Percentiles rank a stretch among this genome's conserved stretches.
Evolutionary conservation across 1,140 invertebrate species (phyloP).

Genomic region (Hyles euphorbiae): DNA sequence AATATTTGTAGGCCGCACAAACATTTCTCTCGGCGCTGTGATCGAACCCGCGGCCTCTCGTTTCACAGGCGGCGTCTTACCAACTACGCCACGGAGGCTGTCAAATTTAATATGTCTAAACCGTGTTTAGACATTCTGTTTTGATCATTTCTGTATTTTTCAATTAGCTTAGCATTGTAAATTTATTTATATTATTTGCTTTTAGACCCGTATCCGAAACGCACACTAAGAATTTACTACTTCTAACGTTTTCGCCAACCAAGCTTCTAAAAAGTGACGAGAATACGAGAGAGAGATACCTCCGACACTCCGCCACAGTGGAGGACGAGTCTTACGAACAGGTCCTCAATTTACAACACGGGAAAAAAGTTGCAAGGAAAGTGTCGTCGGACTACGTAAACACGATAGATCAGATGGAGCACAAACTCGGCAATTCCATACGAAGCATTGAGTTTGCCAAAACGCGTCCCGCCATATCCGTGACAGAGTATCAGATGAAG

Average conservation of each 20-base stretch:
- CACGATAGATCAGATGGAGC: slow-evolving; percentile 56
- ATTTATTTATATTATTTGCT: slow-evolving; percentile 5
- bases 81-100: no score
- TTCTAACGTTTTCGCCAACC: slow-evolving; percentile 33
- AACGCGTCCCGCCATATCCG: slow-evolving; percentile 39
- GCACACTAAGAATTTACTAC: slow-evolving; percentile 17
- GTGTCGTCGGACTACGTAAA: slow-evolving; percentile 59
- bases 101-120: no score
- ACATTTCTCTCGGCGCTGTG: no score
- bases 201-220: slow-evolving; percentile 29
- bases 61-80: no score
- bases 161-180: no score
- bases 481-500: slow-evolving; percentile 47
- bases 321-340: slow-evolving; percentile 36
- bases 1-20: no score
- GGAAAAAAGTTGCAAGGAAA: slow-evolving; percentile 41
- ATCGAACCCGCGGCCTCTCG: no score
- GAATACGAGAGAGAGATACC: slow-evolving; percentile 23
- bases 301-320: slow-evolving; percentile 24
- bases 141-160: no score
- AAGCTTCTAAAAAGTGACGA: slow-evolving; percentile 28
- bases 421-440: slow-evolving; percentile 37
- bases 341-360: slow-evolving; percentile 45
- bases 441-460: slow-evolving; percentile 47
- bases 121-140: no score